phyloP scores from a whole-genome alignment of 1,140 invertebrate species.

The Meteorus sp. region DNA sequence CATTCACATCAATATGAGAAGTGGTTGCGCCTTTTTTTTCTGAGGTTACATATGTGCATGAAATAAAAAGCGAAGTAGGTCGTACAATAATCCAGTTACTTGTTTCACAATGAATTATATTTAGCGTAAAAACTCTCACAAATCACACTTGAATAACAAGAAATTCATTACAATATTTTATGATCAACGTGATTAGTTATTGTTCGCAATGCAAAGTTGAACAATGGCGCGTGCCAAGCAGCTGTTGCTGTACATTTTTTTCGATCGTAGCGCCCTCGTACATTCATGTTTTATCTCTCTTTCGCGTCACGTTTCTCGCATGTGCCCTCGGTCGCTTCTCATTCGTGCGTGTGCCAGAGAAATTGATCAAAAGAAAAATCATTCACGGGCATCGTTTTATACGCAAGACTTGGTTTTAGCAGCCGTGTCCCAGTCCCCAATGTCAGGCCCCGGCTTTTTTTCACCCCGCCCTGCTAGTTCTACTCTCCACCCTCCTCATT shows the following conservation, averaged over 20 bases:
- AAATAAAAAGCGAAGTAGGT: too few species aligned
- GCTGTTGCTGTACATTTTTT: slow-evolving; percentile 33
- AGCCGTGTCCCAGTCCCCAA: not conserved
- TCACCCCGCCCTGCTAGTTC: slow-evolving; percentile 20
- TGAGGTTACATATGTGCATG: too few species aligned
- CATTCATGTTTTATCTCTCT: not conserved
- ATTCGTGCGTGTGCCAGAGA: slow-evolving; percentile 17
- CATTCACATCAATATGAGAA: too few species aligned
- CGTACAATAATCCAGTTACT: too few species aligned
- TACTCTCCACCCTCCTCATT: slow-evolving; percentile 15
- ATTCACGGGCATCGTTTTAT: slow-evolving; percentile 24
- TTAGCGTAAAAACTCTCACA: too few species aligned
- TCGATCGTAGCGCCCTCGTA: not conserved
- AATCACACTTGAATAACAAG: too few species aligned
- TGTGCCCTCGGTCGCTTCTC: not conserved
- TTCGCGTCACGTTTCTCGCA: slow-evolving; percentile 8
- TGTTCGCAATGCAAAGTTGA: slow-evolving; percentile 19
- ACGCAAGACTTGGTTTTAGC: slow-evolving; percentile 32
- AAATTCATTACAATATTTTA: slow-evolving; percentile 19
- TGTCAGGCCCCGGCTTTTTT: slow-evolving; percentile 16
- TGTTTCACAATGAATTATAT: too few species aligned
- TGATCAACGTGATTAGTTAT: slow-evolving; percentile 29
- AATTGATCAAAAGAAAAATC: slow-evolving; percentile 47
- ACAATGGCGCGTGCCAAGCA: slow-evolving; percentile 31
- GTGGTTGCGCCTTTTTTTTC: too few species aligned